phyloP scores from a whole-genome alignment of 2,888 invertebrate genomes.

The Andrena dorsata region DNA sequence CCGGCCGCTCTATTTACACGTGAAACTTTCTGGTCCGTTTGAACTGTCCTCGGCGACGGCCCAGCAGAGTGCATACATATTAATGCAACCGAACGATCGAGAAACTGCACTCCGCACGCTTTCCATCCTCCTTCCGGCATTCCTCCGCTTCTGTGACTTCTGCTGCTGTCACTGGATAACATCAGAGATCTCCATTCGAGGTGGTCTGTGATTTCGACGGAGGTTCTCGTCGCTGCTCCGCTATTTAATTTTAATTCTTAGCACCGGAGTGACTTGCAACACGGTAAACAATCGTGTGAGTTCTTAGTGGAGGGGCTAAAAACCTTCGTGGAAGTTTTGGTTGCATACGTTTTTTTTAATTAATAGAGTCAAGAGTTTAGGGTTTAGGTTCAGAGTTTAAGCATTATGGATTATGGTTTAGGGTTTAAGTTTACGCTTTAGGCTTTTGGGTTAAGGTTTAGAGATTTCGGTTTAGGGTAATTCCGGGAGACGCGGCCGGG shows the following conservation, averaged over 20 bases:
- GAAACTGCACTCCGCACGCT: background rate
- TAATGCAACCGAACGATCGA: conserved; percentile 46
- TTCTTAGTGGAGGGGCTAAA: too few species aligned
- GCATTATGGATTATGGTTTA: too few species aligned
- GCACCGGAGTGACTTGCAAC: too few species aligned
- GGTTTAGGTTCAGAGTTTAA: too few species aligned
- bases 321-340: too few species aligned
- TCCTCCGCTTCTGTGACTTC: background rate
- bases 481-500: too few species aligned
- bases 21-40: conserved; percentile 53
- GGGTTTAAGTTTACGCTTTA: too few species aligned
- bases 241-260: background rate
- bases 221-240: background rate
- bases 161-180: background rate
- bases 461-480: too few species aligned
- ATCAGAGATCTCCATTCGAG: background rate
- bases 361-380: too few species aligned
- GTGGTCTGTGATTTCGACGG: background rate
- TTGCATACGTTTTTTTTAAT: too few species aligned
- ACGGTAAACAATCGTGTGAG: too few species aligned
- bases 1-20: conserved; percentile 59
- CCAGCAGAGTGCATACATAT: conserved; percentile 43
- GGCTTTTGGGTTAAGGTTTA: too few species aligned
- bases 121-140: conserved; percentile 2
- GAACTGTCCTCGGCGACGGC: conserved; percentile 20